These are phyloP conservation scores for Octodonta nipae DNA, from an alignment of 2,888 invertebrate genomes.

Conservation along the genomic window DNA sequence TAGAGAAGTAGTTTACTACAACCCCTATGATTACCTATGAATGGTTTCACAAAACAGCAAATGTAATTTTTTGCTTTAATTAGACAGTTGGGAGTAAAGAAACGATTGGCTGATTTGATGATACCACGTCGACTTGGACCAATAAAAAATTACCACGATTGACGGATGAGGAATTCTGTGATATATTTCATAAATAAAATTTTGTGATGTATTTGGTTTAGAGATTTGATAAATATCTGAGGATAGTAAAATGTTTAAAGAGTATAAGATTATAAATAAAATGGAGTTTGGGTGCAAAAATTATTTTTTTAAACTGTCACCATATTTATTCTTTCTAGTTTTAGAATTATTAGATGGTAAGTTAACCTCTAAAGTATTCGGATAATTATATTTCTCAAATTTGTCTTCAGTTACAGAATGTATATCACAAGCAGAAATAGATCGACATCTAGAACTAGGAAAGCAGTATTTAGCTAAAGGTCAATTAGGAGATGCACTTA, in stretches of 20 bases:
- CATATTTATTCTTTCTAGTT: conserved; percentile 52
- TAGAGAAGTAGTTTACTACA: too few species aligned
- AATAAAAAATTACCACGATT: conserved; percentile 39
- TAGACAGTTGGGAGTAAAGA: too few species aligned
- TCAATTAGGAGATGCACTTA: conserved; percentile 87
- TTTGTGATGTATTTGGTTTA: conserved; percentile 10
- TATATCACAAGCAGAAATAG: conserved; percentile 63
- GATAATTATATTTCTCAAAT: conserved; percentile 10
- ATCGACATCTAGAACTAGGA: conserved; percentile 87
- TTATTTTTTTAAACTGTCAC: conserved; percentile 48
- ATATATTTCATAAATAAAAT: conserved; percentile 15
- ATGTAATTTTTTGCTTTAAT: too few species aligned
- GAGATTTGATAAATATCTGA: conserved; percentile 3
- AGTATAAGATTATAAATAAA: conserved; percentile 38
- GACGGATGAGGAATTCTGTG: conserved; percentile 13
- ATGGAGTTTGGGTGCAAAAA: conserved; percentile 39
- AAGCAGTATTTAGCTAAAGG: conserved; percentile 82
- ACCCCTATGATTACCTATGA: too few species aligned
- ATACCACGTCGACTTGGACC: conserved; percentile 31
- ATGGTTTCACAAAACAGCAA: too few species aligned
- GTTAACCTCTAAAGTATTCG: conserved; percentile 21
- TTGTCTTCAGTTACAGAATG: conserved; percentile 51
- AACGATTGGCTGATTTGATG: too few species aligned
- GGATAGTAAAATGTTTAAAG: conserved; percentile 16
- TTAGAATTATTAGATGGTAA: conserved; percentile 58